Conservation (phyloP, 2,113 vertebrate genomes). For the Oxyura jamaicensis region DNA sequence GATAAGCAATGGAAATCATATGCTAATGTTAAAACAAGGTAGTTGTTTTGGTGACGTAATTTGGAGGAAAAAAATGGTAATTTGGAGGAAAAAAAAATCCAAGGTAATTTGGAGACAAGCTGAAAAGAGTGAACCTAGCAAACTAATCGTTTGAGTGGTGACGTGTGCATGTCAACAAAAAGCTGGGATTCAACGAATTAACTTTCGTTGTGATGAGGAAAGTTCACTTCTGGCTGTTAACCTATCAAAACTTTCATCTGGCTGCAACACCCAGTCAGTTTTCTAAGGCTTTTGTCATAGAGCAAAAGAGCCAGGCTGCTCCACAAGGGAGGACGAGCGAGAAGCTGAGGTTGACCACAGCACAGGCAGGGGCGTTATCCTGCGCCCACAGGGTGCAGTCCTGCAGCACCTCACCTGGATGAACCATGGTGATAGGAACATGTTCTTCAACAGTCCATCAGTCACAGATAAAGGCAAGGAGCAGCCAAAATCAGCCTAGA, state of each 20-base stretch:
- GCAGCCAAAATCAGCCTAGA: not conserved
- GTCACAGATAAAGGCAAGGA: not conserved
- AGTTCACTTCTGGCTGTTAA: not conserved
- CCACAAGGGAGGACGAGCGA: not conserved
- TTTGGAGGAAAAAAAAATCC: too few species aligned
- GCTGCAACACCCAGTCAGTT: not conserved
- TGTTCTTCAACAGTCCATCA: not conserved
- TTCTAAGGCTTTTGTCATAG: not conserved
- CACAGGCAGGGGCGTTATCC: too few species aligned
- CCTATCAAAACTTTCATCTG: not conserved
- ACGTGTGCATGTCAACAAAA: not conserved
- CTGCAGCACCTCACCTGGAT: not conserved
- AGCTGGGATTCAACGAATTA: not conserved
- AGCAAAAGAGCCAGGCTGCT: not conserved
- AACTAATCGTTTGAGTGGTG: not conserved
- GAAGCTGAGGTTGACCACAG: not conserved
- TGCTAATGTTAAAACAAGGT: not conserved
- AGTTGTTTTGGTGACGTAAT: not conserved
- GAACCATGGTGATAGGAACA: not conserved
- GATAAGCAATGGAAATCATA: not conserved
- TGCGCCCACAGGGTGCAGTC: not conserved
- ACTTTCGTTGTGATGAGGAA: not conserved
- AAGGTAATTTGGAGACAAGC: not conserved
- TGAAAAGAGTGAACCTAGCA: not conserved
- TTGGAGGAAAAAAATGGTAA: too few species aligned